Percentiles rank a stretch among this genome's conserved stretches.
Evolutionary conservation across 1,140 invertebrate genomes (phyloP).

Genomic region (Alviniconcha marisindica): DNA sequence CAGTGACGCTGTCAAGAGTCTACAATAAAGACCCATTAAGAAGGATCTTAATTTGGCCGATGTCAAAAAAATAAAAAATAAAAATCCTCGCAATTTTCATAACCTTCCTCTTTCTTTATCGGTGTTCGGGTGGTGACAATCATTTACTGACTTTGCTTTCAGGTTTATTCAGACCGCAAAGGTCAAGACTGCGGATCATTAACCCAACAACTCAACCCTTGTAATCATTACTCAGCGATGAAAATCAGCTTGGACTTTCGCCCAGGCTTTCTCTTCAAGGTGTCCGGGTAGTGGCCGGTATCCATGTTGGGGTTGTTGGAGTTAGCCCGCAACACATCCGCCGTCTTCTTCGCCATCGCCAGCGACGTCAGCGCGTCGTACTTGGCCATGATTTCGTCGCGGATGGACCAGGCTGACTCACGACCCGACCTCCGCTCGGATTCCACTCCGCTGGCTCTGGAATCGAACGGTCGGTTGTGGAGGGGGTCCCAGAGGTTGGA

Average conservation of each 20-base stretch:
- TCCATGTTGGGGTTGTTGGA: constrained; percentile 15
- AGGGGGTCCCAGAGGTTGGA: constrained; percentile 33
- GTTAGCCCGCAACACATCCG: constrained; percentile 39
- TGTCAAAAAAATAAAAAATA: too few relatives aligned
- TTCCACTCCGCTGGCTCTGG: neutral
- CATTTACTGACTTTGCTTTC: too few relatives aligned
- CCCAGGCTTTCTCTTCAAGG: constrained; percentile 23
- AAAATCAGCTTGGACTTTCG: constrained; percentile 42
- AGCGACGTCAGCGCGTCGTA: constrained; percentile 48
- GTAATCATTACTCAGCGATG: constrained; percentile 37
- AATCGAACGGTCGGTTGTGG: constrained; percentile 40
- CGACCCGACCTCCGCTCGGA: neutral
- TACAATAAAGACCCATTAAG: too few relatives aligned
- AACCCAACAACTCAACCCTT: neutral
- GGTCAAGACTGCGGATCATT: too few relatives aligned
- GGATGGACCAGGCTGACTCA: constrained; percentile 36
- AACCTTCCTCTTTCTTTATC: neutral
- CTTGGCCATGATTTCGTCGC: constrained; percentile 45
- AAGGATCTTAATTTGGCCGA: too few relatives aligned
- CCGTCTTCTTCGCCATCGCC: constrained; percentile 50
- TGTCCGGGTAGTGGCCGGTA: constrained; percentile 24
- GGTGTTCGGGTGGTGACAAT: neutral
- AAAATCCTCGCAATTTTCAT: neutral
- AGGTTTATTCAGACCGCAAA: too few relatives aligned
- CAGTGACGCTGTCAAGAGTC: too few relatives aligned